These are phyloP conservation scores for Megaustenia siamemsis DNA, from an alignment of 2,888 invertebrate genomes.

Conservation along the genomic window DNA sequence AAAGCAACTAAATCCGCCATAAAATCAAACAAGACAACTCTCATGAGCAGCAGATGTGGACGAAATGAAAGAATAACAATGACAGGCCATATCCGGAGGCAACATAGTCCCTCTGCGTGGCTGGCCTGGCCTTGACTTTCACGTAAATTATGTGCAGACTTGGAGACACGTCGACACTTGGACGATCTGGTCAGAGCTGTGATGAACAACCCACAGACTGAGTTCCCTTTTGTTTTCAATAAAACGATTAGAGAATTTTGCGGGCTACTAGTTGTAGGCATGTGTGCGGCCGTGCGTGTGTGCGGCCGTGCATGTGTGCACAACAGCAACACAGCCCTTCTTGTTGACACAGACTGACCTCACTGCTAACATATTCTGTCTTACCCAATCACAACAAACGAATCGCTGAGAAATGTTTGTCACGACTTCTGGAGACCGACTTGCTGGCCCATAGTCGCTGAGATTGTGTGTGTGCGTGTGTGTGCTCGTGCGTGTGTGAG, in stretches of 20 bases:
- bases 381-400: no score
- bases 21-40: slow-evolving; percentile 27
- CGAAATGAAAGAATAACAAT: slow-evolving; percentile 38
- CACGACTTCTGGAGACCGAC: no score
- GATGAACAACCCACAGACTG: not conserved
- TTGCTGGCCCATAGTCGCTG: no score
- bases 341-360: no score
- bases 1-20: not conserved
- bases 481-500: no score
- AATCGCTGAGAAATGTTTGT: no score
- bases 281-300: not conserved
- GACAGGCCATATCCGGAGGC: not conserved
- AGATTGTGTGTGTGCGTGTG: not conserved
- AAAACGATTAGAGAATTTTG: not conserved
- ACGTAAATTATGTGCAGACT: not conserved
- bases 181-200: not conserved
- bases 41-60: slow-evolving; percentile 25
- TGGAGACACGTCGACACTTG: not conserved
- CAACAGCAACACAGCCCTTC: no score
- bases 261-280: not conserved
- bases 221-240: not conserved
- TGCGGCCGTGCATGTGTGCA: not conserved
- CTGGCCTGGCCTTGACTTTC: not conserved
- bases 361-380: no score
- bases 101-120: not conserved